These are phyloP conservation scores for Parauchenoglanis ngamensis DNA, from an alignment of 2,797 vertebrate genomes.

Conservation along the genomic window DNA sequence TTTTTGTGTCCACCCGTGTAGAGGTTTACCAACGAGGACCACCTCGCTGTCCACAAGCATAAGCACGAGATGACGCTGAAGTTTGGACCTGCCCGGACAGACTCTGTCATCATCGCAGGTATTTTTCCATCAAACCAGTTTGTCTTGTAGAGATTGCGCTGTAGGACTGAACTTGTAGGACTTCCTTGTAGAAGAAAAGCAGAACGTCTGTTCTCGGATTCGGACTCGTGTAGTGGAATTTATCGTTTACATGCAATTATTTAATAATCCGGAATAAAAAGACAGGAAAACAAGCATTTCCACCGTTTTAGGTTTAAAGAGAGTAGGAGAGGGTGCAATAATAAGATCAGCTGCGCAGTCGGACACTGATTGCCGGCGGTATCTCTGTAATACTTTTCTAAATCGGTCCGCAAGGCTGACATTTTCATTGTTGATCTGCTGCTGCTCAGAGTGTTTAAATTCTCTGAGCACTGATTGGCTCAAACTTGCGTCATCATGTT, in stretches of 20 bases:
- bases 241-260: not conserved
- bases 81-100: constrained; percentile 87
- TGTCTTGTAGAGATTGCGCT: not conserved
- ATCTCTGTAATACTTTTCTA: not conserved
- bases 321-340: not conserved
- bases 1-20: constrained; percentile 69
- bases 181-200: not conserved
- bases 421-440: not conserved
- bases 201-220: not conserved
- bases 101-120: constrained; percentile 81
- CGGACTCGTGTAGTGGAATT: not conserved
- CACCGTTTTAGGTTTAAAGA: not conserved
- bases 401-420: not conserved
- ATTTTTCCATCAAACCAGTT: not conserved
- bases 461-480: not conserved
- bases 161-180: too few species aligned
- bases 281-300: not conserved
- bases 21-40: constrained; percentile 98
- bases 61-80: constrained; percentile 99
- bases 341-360: not conserved
- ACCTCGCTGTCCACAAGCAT: constrained; percentile 98
- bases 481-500: not conserved
- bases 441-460: not conserved
- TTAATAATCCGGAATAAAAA: not conserved
- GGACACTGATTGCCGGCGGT: not conserved